Evolutionary conservation across 2,888 invertebrate genomes (phyloP).

Genomic region (Tinea trinotella): DNA sequence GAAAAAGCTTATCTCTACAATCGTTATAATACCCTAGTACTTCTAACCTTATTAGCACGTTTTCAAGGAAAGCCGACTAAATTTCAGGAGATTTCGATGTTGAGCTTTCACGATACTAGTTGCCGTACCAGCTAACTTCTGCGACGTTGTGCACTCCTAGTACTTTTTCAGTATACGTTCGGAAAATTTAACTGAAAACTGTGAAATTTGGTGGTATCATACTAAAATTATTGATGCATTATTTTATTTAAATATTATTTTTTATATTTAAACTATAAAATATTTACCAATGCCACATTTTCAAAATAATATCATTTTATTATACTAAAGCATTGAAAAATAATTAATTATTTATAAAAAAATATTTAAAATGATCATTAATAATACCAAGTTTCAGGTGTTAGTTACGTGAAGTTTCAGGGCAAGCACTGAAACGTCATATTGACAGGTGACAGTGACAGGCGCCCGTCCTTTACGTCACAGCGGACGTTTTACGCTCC

Average conservation of each 20-base stretch:
- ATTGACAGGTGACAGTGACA: slow-evolving; percentile 45
- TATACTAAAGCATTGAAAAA: not conserved
- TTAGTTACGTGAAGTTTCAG: not conserved
- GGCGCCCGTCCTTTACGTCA: slow-evolving; percentile 63
- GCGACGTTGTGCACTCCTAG: not conserved
- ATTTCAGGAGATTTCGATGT: not conserved
- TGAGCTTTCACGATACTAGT: not conserved
- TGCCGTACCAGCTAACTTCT: not conserved
- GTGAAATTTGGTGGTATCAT: not conserved
- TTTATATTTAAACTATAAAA: not conserved
- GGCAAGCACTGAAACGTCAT: slow-evolving; percentile 25
- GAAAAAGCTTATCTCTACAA: slow-evolving; percentile 24
- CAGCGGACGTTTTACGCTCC: slow-evolving; percentile 50
- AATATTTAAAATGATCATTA: not conserved
- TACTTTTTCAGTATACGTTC: slow-evolving; percentile 1
- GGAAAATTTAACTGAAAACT: slow-evolving; percentile 13
- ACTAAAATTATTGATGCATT: too few species aligned
- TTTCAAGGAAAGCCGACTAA: slow-evolving; percentile 50
- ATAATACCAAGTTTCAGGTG: not conserved
- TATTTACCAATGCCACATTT: not conserved
- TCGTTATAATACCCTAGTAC: slow-evolving; percentile 46
- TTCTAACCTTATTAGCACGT: slow-evolving; percentile 68
- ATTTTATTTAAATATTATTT: not conserved
- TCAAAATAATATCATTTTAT: too few species aligned
- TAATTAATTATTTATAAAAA: not conserved